A percentile compares a stretch with the other conserved stretches of the same genome.
Evolutionary conservation across 1,140 invertebrate species (phyloP).

Genomic region (Drosophila azteca): DNA sequence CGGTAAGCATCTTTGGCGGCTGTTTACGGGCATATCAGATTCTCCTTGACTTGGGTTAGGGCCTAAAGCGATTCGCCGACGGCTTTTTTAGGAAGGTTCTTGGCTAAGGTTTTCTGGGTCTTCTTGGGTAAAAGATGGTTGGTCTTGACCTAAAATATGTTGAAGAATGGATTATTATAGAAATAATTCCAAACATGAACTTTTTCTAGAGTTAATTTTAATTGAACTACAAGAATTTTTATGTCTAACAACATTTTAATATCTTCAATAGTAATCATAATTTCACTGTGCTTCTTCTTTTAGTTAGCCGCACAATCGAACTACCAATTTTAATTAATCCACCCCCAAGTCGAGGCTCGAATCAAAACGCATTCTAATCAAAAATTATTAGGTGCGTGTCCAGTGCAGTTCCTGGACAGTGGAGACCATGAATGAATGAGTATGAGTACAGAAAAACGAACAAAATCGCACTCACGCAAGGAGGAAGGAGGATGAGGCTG

Average conservation of each 20-base stretch:
- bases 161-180: too few species aligned
- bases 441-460: conserved; percentile 35
- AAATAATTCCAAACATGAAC: too few species aligned
- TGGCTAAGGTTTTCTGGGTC: too few species aligned
- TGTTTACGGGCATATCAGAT: too few species aligned
- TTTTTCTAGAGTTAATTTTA: not conserved
- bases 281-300: not conserved
- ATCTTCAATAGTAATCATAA: not conserved
- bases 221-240: too few species aligned
- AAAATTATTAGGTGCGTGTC: conserved; percentile 77
- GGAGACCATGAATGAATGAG: conserved; percentile 75
- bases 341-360: conserved; percentile 7
- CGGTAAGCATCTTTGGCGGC: conserved; percentile 7
- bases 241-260: not conserved
- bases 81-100: conserved; percentile 5
- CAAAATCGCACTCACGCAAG: conserved; percentile 59
- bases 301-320: not conserved
- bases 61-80: conserved; percentile 26
- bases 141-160: too few species aligned
- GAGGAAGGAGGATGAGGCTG: not conserved
- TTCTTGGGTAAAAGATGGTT: too few species aligned
- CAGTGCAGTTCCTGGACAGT: conserved; percentile 7
- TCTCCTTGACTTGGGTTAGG: not conserved
- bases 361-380: conserved; percentile 50
- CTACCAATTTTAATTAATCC: conserved; percentile 66